Conservation (phyloP, 2,888 invertebrate genomes). For the Brachypterus glaber region DNA sequence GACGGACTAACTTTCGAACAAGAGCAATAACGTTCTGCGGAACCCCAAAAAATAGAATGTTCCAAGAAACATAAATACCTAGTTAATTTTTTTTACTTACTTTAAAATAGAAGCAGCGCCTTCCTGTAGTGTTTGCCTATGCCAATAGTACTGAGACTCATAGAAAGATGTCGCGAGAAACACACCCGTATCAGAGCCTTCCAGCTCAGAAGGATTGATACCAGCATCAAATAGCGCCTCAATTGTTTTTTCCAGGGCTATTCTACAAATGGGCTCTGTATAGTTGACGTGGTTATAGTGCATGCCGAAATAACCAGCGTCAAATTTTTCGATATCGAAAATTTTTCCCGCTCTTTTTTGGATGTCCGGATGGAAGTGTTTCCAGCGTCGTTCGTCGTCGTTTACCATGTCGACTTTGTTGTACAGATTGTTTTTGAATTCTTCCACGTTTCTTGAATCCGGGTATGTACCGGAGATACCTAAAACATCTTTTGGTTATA, state of each 20-base stretch:
- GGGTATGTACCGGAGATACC: conserved; percentile 62
- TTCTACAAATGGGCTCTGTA: conserved; percentile 49
- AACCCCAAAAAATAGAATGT: no score
- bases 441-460: conserved; percentile 61
- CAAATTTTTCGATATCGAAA: conserved; percentile 44
- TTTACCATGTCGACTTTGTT: conserved; percentile 78
- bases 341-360: conserved; percentile 59
- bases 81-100: no score
- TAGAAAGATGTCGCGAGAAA: conserved; percentile 71
- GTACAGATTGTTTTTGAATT: conserved; percentile 60
- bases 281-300: conserved; percentile 45
- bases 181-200: conserved; percentile 67
- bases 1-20: no score
- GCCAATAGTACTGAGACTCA: conserved; percentile 66
- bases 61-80: no score
- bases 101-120: no score
- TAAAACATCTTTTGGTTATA: no score
- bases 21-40: no score
- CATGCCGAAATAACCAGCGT: conserved; percentile 44
- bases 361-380: conserved; percentile 49
- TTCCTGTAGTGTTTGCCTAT: no score
- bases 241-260: conserved; percentile 50
- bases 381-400: conserved; percentile 69
- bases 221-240: conserved; percentile 55
- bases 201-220: conserved; percentile 57